phyloP scores from a whole-genome alignment of 1,140 invertebrate species.

The Bicyclus anynana region DNA sequence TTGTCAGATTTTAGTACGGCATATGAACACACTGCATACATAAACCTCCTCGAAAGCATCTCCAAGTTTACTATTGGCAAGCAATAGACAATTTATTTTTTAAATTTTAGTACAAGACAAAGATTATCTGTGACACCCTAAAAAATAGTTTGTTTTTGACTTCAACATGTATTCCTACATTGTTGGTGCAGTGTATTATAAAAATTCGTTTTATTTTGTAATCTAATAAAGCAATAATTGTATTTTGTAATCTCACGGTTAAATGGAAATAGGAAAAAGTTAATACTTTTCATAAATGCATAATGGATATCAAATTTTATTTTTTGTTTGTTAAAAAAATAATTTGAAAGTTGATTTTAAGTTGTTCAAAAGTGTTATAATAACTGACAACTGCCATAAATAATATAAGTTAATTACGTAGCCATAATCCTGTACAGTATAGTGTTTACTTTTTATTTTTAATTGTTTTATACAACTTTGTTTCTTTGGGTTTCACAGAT shows the following conservation, averaged over 20 bases:
- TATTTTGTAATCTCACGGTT: no score
- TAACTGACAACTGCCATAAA: constrained; percentile 1
- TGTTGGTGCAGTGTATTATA: no score
- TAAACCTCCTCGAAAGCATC: constrained; percentile 89
- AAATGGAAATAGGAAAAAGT: no score
- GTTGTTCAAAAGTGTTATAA: background rate
- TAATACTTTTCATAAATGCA: no score
- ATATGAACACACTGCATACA: constrained; percentile 94
- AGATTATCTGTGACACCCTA: constrained; percentile 21
- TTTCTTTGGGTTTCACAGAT: constrained; percentile 25
- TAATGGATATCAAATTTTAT: no score
- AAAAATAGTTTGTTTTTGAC: background rate
- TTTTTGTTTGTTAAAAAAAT: no score
- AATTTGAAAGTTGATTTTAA: background rate
- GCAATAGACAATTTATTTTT: constrained; percentile 29
- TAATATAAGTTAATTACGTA: background rate
- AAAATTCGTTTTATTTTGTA: no score
- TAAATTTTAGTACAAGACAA: background rate
- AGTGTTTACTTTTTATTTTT: background rate
- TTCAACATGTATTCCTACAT: background rate
- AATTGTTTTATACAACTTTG: no score
- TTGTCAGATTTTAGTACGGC: constrained; percentile 90
- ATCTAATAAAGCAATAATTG: no score
- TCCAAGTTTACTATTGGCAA: constrained; percentile 89
- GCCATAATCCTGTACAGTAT: background rate